phyloP scores from a whole-genome alignment of 2,888 invertebrate genomes.

The Conchocele bisecta region DNA sequence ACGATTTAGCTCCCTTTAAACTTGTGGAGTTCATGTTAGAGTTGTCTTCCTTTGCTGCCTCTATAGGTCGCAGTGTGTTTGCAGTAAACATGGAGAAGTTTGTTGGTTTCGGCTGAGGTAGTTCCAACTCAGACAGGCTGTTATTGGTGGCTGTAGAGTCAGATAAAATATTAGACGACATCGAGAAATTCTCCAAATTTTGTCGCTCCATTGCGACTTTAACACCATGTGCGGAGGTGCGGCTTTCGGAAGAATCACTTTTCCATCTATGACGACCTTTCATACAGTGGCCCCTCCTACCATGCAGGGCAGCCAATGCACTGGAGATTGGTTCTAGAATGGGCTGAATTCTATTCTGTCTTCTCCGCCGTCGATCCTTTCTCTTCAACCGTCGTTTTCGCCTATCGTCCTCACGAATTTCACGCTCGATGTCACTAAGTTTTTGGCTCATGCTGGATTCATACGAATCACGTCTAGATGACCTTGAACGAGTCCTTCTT shows the following conservation, averaged over 20 bases:
- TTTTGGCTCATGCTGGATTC: constrained; percentile 88
- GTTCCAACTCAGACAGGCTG: constrained; percentile 57
- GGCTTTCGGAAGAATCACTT: constrained; percentile 73
- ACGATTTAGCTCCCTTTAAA: constrained; percentile 56
- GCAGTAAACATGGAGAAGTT: constrained; percentile 74
- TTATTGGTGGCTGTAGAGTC: constrained; percentile 52
- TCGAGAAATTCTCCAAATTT: constrained; percentile 51
- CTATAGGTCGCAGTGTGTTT: constrained; percentile 43
- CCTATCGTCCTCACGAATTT: constrained; percentile 45
- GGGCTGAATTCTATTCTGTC: constrained; percentile 65
- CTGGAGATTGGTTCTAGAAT: constrained; percentile 67
- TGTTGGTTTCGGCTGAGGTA: constrained; percentile 55
- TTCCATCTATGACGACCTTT: constrained; percentile 51
- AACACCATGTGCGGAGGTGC: constrained; percentile 67
- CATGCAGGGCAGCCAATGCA: constrained; percentile 57
- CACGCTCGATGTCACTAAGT: constrained; percentile 53
- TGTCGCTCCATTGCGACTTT: constrained; percentile 59
- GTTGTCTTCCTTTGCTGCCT: constrained; percentile 32
- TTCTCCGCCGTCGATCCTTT: constrained; percentile 64
- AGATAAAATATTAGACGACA: constrained; percentile 57
- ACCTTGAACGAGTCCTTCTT: constrained; percentile 36
- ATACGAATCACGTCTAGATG: constrained; percentile 89
- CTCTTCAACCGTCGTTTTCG: constrained; percentile 57
- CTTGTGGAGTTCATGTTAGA: constrained; percentile 33
- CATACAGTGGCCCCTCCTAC: constrained; percentile 39